Evolutionary conservation across 2,888 invertebrate genomes (phyloP).

Genomic region (Hirtodrosophila confusa): DNA sequence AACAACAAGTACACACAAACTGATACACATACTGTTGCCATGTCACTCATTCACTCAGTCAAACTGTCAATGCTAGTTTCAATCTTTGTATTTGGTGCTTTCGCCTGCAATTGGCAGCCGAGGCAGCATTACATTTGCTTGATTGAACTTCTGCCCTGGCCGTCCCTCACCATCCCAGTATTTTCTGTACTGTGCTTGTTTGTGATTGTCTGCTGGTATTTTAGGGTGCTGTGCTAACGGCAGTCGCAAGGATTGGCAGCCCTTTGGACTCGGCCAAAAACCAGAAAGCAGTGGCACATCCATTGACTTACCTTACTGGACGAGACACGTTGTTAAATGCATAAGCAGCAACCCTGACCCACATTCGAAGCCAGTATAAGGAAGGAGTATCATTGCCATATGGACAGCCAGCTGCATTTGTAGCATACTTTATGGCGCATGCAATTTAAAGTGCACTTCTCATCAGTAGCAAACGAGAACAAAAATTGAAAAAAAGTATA

Average conservation of each 20-base stretch:
- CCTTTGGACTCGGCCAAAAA: conserved; percentile 32
- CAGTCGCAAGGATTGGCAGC: conserved; percentile 28
- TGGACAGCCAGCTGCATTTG: conserved; percentile 32
- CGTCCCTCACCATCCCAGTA: too few relatives aligned
- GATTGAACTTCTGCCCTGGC: conserved; percentile 60
- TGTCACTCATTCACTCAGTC: conserved; percentile 71
- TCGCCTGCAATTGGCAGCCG: conserved; percentile 71
- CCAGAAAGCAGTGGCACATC: conserved; percentile 32
- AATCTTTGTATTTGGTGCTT: conserved; percentile 71
- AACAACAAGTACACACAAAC: conserved; percentile 26
- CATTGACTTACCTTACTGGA: conserved; percentile 41
- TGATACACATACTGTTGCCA: conserved; percentile 36
- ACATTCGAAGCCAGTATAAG: conserved; percentile 30
- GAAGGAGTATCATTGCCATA: conserved; percentile 3
- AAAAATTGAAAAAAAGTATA: conserved; percentile 39
- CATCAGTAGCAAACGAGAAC: conserved; percentile 49
- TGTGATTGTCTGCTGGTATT: conserved; percentile 31
- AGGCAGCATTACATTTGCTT: conserved; percentile 73
- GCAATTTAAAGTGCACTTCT: conserved; percentile 62
- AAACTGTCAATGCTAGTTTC: conserved; percentile 73
- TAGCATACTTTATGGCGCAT: conserved; percentile 50
- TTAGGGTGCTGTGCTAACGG: conserved; percentile 24
- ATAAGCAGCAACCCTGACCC: conserved; percentile 65
- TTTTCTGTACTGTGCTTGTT: background rate
- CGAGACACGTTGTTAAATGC: conserved; percentile 57